Percentiles rank a stretch among this genome's conserved stretches.
These are phyloP conservation scores for Mus musculus DNA, from an alignment of 2,113 vertebrate species.

Conservation along the genomic window DNA sequence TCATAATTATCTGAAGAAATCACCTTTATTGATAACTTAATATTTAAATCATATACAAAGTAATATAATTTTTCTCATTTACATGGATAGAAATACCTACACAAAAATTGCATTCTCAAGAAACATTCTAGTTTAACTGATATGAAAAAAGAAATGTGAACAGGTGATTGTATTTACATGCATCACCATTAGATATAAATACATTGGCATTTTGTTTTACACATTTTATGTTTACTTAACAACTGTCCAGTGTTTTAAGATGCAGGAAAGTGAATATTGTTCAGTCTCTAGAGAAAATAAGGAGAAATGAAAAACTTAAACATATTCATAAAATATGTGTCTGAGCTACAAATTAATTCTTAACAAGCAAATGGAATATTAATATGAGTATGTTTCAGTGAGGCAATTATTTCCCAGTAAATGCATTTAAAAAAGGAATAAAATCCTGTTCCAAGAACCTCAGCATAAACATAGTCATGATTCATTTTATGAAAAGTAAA, in stretches of 20 bases:
- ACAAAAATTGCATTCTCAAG: background rate
- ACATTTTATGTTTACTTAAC: background rate
- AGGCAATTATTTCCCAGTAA: conserved; percentile 55
- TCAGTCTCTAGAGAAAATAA: conserved; percentile 13
- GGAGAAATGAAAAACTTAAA: background rate
- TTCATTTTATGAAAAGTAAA: conserved; percentile 67
- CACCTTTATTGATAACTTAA: background rate
- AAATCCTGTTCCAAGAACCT: conserved; percentile 50
- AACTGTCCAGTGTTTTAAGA: background rate
- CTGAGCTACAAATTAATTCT: conserved; percentile 55
- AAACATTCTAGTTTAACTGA: background rate
- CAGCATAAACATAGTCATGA: conserved; percentile 46
- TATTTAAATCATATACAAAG: background rate
- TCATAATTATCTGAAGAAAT: background rate
- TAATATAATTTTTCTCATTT: background rate
- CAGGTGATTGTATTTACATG: background rate
- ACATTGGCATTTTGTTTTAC: background rate
- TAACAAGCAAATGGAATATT: conserved; percentile 46
- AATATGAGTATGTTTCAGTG: conserved; percentile 28
- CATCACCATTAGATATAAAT: background rate
- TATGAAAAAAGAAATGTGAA: background rate
- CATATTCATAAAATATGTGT: conserved; percentile 7
- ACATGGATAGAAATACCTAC: background rate
- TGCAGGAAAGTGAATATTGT: background rate
- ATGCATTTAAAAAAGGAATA: conserved; percentile 38